Evolutionary conservation across 2,113 vertebrate species (phyloP).

Genomic region (Rhinopomastus cyanomelas): DNA sequence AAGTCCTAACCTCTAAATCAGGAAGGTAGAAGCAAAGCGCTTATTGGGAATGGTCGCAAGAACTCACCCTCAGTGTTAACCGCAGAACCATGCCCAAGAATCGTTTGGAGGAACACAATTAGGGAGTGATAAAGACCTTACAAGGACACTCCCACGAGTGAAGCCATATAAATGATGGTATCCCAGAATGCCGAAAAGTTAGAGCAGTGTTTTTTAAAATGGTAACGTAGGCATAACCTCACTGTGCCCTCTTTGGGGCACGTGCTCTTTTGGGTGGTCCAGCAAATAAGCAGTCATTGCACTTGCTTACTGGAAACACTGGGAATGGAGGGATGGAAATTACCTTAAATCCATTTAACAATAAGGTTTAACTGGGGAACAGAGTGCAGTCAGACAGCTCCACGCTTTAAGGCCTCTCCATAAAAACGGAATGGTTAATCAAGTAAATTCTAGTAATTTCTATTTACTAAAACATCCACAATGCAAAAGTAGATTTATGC

Average conservation of each 20-base stretch:
- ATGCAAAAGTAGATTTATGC: background rate
- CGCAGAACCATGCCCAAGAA: background rate
- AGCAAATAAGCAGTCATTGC: background rate
- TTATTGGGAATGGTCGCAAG: background rate
- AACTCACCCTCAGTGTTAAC: background rate
- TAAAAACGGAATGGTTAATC: background rate
- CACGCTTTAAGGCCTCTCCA: background rate
- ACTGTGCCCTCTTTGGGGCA: background rate
- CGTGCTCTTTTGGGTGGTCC: background rate
- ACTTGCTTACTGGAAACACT: background rate
- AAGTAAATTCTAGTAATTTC: background rate
- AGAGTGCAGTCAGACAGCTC: background rate
- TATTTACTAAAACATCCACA: slow-evolving; percentile 24
- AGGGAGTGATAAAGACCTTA: fast-evolving
- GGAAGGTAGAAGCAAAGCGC: background rate
- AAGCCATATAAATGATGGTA: fast-evolving
- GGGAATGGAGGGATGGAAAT: background rate
- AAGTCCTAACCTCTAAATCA: background rate
- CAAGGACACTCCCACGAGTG: background rate
- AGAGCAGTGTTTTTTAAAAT: fast-evolving
- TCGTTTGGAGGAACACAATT: too few species aligned
- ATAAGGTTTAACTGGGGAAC: background rate
- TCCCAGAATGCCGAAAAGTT: background rate
- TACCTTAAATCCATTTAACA: background rate
- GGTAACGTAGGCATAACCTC: background rate